These are phyloP conservation scores for Eumerus sabulonum DNA, from an alignment of 2,888 invertebrate species.

Conservation along the genomic window DNA sequence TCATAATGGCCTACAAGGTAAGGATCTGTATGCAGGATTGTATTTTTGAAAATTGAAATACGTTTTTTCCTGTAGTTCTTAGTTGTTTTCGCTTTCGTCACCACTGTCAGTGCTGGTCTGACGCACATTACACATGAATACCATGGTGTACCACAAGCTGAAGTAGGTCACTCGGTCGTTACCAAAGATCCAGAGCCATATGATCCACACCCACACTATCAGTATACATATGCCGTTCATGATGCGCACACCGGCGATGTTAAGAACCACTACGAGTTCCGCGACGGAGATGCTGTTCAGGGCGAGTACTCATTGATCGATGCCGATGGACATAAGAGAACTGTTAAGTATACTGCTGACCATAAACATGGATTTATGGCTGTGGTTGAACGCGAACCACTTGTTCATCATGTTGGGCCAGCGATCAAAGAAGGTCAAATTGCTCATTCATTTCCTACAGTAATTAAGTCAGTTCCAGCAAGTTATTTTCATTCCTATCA, in stretches of 20 bases:
- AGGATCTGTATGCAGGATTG: background rate
- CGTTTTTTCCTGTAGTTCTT: slow-evolving; percentile 31
- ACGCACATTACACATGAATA: slow-evolving; percentile 67
- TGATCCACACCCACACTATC: slow-evolving; percentile 68
- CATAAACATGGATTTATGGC: slow-evolving; percentile 79
- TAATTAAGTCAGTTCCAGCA: slow-evolving; percentile 39
- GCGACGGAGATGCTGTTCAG: background rate
- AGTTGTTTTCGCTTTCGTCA: slow-evolving; percentile 46
- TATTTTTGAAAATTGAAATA: too few species aligned
- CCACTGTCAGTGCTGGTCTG: slow-evolving; percentile 47
- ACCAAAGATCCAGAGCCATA: slow-evolving; percentile 34
- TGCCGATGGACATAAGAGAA: slow-evolving; percentile 75
- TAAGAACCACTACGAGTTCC: slow-evolving; percentile 75
- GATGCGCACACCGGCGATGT: slow-evolving; percentile 78
- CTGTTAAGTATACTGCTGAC: slow-evolving; percentile 79
- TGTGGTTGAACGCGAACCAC: slow-evolving; percentile 76
- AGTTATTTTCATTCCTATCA: slow-evolving; percentile 27
- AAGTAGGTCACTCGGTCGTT: slow-evolving; percentile 17
- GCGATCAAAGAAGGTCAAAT: slow-evolving; percentile 22
- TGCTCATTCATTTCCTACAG: slow-evolving; percentile 44
- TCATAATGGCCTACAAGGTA: slow-evolving; percentile 55
- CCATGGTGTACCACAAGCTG: slow-evolving; percentile 27
- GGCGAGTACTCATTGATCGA: slow-evolving; percentile 35
- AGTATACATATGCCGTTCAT: slow-evolving; percentile 76
- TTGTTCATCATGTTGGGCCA: slow-evolving; percentile 65